Percentiles rank a stretch among this genome's conserved stretches.
phyloP scores from a whole-genome alignment of 37 sponge, comb jelly and placozoan species.

The Ianthella basta region DNA sequence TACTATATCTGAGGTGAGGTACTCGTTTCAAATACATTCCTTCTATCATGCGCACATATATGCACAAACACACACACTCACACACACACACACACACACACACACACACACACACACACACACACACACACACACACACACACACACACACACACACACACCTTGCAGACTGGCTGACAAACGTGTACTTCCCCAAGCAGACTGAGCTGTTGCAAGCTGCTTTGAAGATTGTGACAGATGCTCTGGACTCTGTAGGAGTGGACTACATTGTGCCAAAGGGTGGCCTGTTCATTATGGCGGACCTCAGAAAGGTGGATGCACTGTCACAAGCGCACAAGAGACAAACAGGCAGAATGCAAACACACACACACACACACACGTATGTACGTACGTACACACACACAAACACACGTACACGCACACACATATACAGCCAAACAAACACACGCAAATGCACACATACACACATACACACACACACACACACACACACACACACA shows the following conservation, averaged over 20 bases:
- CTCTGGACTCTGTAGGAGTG: not conserved
- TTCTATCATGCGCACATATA: not conserved
- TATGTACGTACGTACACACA: not conserved
- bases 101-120: conserved; percentile 27
- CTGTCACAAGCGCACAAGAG: not conserved
- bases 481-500: not conserved
- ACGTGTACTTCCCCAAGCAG: conserved; percentile 20
- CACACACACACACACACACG: conserved; percentile 24
- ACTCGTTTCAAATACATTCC: too few species aligned
- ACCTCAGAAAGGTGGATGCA: conserved; percentile 6
- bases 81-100: not conserved
- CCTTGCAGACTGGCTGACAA: conserved; percentile 4
- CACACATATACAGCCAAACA: not conserved
- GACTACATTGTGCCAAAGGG: not conserved
- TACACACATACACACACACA: not conserved
- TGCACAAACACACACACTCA: not conserved
- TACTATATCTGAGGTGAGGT: too few species aligned
- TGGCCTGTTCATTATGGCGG: not conserved
- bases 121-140: conserved; percentile 25
- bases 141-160: too few species aligned
- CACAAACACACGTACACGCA: not conserved
- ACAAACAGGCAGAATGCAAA: conserved; percentile 6
- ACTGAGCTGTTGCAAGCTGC: not conserved
- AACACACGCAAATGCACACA: not conserved
- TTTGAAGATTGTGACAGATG: conserved; percentile 19